Evolutionary conservation across 2,797 vertebrate genomes (phyloP).

Genomic region (Semaprochilodus insignis): DNA sequence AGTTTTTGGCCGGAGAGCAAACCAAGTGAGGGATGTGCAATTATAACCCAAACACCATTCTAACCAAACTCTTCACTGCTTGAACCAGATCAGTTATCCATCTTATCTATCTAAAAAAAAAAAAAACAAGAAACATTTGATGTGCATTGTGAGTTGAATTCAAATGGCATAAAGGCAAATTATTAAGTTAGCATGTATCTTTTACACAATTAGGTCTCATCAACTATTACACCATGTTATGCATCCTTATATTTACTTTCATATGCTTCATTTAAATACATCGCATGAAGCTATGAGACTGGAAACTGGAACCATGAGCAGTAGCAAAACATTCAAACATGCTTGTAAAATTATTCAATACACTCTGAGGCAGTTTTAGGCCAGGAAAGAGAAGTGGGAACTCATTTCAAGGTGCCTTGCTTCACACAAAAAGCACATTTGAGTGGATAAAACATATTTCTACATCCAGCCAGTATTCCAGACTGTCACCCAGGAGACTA

Average conservation of each 20-base stretch:
- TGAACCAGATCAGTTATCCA: background rate
- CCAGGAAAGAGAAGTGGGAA: background rate
- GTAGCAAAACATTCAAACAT: background rate
- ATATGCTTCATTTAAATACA: background rate
- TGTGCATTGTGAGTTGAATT: too few species aligned
- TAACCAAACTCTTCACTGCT: background rate
- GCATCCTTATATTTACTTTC: background rate
- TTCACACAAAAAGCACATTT: conserved; percentile 1
- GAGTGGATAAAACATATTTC: conserved; percentile 16
- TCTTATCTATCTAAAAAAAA: background rate
- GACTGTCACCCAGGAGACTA: conserved; percentile 12
- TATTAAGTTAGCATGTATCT: too few species aligned
- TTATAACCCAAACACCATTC: background rate
- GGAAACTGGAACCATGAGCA: too few species aligned
- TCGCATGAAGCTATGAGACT: background rate
- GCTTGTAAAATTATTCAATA: background rate
- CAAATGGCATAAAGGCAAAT: too few species aligned
- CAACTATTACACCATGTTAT: background rate
- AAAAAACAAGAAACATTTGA: background rate
- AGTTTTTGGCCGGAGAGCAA: conserved; percentile 17
- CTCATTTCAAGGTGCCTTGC: conserved; percentile 6
- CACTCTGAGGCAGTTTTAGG: background rate
- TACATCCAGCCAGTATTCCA: background rate
- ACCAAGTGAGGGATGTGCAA: background rate
- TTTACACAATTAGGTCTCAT: background rate